Base-by-base conservation (phyloP, 2,113 vertebrate genomes). In the Corydoras sp. region DNA sequence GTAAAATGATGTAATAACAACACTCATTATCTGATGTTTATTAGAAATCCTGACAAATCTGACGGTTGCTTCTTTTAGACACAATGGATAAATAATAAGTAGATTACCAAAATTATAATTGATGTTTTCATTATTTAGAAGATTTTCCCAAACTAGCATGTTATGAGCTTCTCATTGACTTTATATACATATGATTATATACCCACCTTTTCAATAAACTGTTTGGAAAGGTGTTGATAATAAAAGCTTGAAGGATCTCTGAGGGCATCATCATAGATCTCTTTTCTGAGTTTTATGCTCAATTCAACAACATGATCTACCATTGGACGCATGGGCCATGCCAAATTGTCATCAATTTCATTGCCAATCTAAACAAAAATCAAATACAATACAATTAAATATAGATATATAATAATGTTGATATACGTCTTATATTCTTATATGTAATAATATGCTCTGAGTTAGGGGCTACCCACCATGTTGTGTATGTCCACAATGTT, bases 221-320 rank as follows among this genome's bases (percentile, higher is more conserved):
- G 85, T 68, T 88, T 70, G 9, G 83, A 87, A 13, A 98, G 88
- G 14, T 76, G 84, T 10, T 89, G 90, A 81, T 87, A 86, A 32
- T 88, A 59, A 10, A 65, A 62, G 68, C 89, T 84, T 68, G 83
- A 79, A 0, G 90, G 89, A 69, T 98, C 89, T 3, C 83, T 91
- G 69, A 99, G 84, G 2, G 90, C 89, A 11, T 89, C 81, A 0
- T 67, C 89, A 75, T 90, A 98, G 7, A 82, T 83, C 60, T 94
- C 88, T 64, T 86, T 91, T 73, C 77, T 82, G 65, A 99, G 85
- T 70, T 89, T 83, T 67, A 98, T 81, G 71, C 87, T 93, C 80
- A 98, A 90, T 73, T 95, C 94, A 69, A 97, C 87, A 79, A 93
- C 79, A 75, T 94, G 90, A 58, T 95, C 92, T 67, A 81, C 77